phyloP scores from a whole-genome alignment of 1,140 invertebrate genomes.

The Drosophila pachea region DNA sequence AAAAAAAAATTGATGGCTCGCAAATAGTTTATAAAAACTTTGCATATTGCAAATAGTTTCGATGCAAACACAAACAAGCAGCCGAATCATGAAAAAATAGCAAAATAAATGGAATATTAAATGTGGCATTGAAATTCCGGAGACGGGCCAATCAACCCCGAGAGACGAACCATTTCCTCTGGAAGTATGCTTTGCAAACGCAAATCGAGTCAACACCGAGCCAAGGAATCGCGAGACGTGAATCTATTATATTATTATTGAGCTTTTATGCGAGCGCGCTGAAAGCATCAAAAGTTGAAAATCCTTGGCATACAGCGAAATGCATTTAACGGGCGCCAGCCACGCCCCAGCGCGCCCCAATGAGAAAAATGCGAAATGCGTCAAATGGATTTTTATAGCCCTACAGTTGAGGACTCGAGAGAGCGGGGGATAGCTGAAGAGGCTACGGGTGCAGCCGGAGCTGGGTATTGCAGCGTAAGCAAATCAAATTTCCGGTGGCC shows the following conservation, averaged over 20 bases:
- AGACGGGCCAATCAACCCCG: slow-evolving; percentile 29
- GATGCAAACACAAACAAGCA: background rate
- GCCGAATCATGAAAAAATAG: background rate
- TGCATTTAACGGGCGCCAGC: slow-evolving; percentile 44
- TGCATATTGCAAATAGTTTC: slow-evolving; percentile 38
- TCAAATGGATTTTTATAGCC: slow-evolving; percentile 46
- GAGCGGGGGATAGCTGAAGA: background rate
- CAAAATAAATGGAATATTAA: slow-evolving; percentile 16
- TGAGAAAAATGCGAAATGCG: slow-evolving; percentile 37
- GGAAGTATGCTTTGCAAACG: slow-evolving; percentile 18
- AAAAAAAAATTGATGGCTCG: background rate
- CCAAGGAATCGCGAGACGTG: slow-evolving; percentile 43
- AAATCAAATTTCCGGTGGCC: slow-evolving; percentile 67
- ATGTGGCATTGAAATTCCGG: slow-evolving; percentile 27
- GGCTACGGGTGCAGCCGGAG: background rate
- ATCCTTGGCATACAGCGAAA: slow-evolving; percentile 47
- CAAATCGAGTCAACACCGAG: slow-evolving; percentile 57
- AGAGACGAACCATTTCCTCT: slow-evolving; percentile 13
- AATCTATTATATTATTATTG: slow-evolving; percentile 65
- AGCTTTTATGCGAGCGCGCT: slow-evolving; percentile 51
- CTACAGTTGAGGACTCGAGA: background rate
- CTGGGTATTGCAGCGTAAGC: slow-evolving; percentile 24
- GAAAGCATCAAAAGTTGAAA: slow-evolving; percentile 41
- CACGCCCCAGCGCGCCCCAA: background rate
- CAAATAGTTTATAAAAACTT: slow-evolving; percentile 37